Percentiles rank a stretch among this genome's conserved stretches.
phyloP scores from a whole-genome alignment of 2,113 vertebrate species.

The Elgaria multicarinata region DNA sequence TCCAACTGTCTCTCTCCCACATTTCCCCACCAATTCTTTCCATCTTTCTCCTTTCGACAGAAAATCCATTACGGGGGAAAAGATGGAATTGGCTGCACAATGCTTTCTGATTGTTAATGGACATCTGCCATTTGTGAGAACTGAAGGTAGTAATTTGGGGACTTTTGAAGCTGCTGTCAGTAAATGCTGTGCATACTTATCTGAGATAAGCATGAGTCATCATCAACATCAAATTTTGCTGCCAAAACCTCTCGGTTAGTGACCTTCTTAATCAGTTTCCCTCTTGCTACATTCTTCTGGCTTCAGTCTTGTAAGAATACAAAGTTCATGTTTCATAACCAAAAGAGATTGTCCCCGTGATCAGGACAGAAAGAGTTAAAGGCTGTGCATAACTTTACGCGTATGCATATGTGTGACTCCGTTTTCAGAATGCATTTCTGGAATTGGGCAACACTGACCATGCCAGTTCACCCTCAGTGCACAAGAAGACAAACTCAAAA shows the following conservation, averaged over 20 bases:
- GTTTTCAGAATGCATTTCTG: neutral
- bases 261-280: conserved; percentile 48
- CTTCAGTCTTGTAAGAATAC: conserved; percentile 52
- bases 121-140: no score
- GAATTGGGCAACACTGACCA: neutral
- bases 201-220: accelerated
- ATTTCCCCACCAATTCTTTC: no score
- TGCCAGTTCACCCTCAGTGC: neutral
- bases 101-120: no score
- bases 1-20: no score
- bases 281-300: neutral
- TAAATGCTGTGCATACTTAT: neutral
- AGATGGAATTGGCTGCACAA: no score
- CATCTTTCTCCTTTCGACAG: no score
- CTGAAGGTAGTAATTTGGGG: no score
- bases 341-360: conserved; percentile 23
- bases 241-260: conserved; percentile 46
- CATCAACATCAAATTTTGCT: neutral
- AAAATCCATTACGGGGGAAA: no score
- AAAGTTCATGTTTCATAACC: conserved; percentile 70
- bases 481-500: neutral
- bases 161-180: no score
- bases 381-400: neutral
- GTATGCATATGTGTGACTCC: accelerated
- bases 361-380: conserved; percentile 25